Base-by-base conservation (phyloP, 2,888 invertebrate species). In the Halocaridina rubra region DNA sequence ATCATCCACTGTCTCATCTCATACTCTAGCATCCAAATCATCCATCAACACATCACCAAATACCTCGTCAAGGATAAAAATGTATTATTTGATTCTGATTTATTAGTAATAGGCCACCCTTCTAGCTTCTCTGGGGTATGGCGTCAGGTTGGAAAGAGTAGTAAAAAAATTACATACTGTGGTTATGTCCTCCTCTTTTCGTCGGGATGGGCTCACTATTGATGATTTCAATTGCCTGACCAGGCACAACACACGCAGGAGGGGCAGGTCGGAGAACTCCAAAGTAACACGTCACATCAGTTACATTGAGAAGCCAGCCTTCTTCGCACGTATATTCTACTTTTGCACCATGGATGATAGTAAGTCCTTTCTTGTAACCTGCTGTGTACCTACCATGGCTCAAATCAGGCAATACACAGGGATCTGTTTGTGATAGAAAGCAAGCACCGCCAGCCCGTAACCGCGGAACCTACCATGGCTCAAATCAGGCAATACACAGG, bases 281-380 rank as follows among this genome's bases (percentile, higher is more conserved):
- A 22, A 81, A 46, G 72, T 78, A 59, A 13, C 85, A 85, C 4
- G 71, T 69, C 39, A 85, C 78, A 16, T 85, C 78, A 1, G 75
- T 33, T 7, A 72, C 72, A 22, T 72, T 72, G 71, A 77, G 27
- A 13, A 72, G 24, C 77, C 69, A 86, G 10, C 86, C 88, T 5
- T 88, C 80, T 64, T 89, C 89, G 80, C 90, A 90, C 19, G 89
- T 89, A 86, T 94, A 95, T 85, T 93, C 93, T 8, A 96, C 95
- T 0, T 94, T 94, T 0, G 95, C 95, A 0, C 95, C 96, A 89
- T 96, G 96, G 0, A 95, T 95, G 29, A 96, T 95, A 0, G 95
- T 95, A 4, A 96, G 92, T 0, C 96, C 96, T 1, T 95, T 93
- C 67, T 96, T 92, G 91, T 96, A 96, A 0, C 96, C 96, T 0